Conservation (phyloP, 2,113 vertebrate species). For the Pholis gunnellus region DNA sequence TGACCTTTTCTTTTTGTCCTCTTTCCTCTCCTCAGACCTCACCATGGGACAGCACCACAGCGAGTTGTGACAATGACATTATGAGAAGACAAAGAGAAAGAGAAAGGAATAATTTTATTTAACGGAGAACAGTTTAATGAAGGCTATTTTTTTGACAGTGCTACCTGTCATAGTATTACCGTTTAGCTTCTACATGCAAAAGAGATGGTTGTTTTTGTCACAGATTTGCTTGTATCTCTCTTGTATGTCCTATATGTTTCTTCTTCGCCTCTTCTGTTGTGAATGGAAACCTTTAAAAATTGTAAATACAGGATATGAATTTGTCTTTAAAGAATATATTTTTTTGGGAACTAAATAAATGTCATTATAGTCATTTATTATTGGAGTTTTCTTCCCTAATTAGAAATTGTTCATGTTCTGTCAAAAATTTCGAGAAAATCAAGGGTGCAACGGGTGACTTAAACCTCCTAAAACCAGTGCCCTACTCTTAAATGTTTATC, state of each 20-base stretch:
- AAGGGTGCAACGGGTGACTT: not conserved
- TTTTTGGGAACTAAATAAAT: constrained; percentile 82
- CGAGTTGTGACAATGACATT: constrained; percentile 88
- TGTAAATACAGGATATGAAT: constrained; percentile 84
- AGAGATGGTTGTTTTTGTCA: constrained; percentile 72
- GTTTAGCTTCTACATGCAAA: constrained; percentile 71
- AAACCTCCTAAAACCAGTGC: not conserved
- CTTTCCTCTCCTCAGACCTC: constrained; percentile 86
- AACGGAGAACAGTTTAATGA: constrained; percentile 73
- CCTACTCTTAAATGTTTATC: not conserved
- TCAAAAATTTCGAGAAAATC: not conserved
- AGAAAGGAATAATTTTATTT: constrained; percentile 74
- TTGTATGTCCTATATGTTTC: constrained; percentile 48
- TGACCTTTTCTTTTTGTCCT: constrained; percentile 32
- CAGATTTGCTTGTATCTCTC: constrained; percentile 69
- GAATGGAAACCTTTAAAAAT: constrained; percentile 72
- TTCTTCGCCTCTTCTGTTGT: constrained; percentile 70
- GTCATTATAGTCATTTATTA: constrained; percentile 80
- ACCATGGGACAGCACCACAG: constrained; percentile 92
- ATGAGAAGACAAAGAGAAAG: constrained; percentile 65
- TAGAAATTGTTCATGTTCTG: not conserved
- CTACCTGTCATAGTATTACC: constrained; percentile 71
- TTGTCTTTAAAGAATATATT: constrained; percentile 84
- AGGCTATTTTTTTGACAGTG: constrained; percentile 64
- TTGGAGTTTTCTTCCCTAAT: constrained; percentile 42